Evolutionary conservation across 1,140 invertebrate genomes (phyloP).

Genomic region (Drosophila ficusphila): DNA sequence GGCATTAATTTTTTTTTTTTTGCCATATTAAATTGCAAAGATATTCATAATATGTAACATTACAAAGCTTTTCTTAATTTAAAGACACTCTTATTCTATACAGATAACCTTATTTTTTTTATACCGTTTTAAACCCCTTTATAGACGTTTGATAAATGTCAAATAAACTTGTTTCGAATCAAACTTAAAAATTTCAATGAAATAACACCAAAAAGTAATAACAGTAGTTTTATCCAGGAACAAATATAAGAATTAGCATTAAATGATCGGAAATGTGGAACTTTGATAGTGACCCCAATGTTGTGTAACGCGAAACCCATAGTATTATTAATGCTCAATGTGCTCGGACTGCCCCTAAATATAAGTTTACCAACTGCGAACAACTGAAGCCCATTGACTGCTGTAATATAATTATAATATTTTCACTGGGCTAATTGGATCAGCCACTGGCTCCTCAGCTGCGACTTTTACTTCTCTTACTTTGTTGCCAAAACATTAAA

Average conservation of each 20-base stretch:
- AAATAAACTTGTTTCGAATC: neutral
- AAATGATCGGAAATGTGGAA: neutral
- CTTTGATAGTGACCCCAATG: conserved; percentile 8
- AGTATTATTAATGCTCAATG: conserved; percentile 49
- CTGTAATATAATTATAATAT: conserved; percentile 62
- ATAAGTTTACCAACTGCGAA: conserved; percentile 5
- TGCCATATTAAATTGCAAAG: too few species aligned
- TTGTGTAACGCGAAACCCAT: neutral
- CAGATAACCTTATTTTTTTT: too few species aligned
- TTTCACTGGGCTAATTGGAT: conserved; percentile 67
- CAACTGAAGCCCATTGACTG: conserved; percentile 61
- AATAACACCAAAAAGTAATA: too few species aligned
- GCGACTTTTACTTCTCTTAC: neutral
- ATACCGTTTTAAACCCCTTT: neutral
- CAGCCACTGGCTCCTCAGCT: conserved; percentile 7
- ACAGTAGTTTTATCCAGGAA: too few species aligned
- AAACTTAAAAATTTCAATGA: neutral
- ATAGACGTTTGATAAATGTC: neutral
- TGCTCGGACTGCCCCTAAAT: conserved; percentile 11
- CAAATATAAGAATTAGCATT: neutral
- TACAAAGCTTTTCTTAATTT: too few species aligned
- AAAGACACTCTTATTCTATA: too few species aligned
- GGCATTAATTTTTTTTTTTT: too few species aligned
- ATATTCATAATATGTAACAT: too few species aligned
- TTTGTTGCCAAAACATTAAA: conserved; percentile 73